Base-by-base conservation (phyloP, 2,888 invertebrate species). In the Cheilosia soror region DNA sequence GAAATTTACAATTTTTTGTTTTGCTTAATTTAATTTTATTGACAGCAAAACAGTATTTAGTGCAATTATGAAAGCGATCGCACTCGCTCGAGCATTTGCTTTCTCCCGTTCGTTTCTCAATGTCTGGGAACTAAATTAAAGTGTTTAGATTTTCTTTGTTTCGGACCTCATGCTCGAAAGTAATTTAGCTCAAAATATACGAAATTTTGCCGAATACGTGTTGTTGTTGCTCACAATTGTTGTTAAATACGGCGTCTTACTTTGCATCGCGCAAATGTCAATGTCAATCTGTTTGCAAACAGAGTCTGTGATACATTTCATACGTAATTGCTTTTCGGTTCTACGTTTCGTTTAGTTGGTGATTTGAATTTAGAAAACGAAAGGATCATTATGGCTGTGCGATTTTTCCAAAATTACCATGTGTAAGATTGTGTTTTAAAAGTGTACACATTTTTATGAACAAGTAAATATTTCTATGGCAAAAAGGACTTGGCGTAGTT, bases 351-450 rank as follows among this genome's bases (percentile, higher is more conserved):
- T n/a, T 65, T 65, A 31, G 40, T 53, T 55, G 13, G 29, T 44
- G 15, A 20, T 27, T n/a, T 27, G 11, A 29, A 13, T 66, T 66
- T 42, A 53, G 15, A 20, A 49, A 76, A 51, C 51, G 42, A 62
- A 20, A 25, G 5, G 13, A 37, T 44, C 27, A 20, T 13, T 31
- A 83, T 78, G 72, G 68, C 72, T 49, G 31, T 47, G 9, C 47
- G 73, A 5, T 57, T 49, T 40, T 72, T 78, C 37, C 55, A 78
- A 20, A 73, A 62, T 53, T 72, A 68, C 33, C 33, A 42, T 51
- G 42, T 55, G 78, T 73, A 63, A 72, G 62, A 44, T 13, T 25
- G 1, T 6, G 11, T 20, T 53, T 20, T 20, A 20, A 20, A 20
- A 20, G 20, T 20, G 20, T 20, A 20, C 20, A 20, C 20, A 20